phyloP scores from a whole-genome alignment of 1,140 invertebrate genomes.

The Octopus bimaculoides region DNA sequence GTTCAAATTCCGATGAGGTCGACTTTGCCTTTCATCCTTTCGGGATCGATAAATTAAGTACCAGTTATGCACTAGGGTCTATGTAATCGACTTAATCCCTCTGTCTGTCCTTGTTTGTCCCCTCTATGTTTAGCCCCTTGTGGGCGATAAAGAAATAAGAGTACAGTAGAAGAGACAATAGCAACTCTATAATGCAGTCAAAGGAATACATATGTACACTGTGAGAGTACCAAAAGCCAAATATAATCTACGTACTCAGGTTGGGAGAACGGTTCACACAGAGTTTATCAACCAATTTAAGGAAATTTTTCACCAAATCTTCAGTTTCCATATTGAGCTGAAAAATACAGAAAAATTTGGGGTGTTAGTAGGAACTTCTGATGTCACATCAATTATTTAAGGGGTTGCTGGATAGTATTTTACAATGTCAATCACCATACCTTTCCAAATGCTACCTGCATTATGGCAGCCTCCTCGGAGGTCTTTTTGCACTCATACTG shows the following conservation, averaged over 20 bases:
- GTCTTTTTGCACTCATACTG: conserved; percentile 25
- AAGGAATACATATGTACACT: too few species aligned
- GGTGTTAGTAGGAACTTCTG: not conserved
- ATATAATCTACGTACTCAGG: conserved; percentile 22
- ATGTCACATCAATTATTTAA: not conserved
- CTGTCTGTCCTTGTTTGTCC: too few species aligned
- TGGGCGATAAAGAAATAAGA: too few species aligned
- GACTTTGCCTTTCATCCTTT: too few species aligned
- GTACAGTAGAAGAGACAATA: too few species aligned
- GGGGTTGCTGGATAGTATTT: not conserved
- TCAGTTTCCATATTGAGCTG: conserved; percentile 34
- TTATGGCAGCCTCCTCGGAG: conserved; percentile 25
- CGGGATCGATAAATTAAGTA: too few species aligned
- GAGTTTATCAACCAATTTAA: conserved; percentile 23
- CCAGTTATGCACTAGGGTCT: too few species aligned
- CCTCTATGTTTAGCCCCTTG: too few species aligned
- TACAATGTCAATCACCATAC: conserved; percentile 21
- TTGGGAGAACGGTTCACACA: conserved; percentile 25
- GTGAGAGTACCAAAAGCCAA: conserved; percentile 2
- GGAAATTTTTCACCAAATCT: conserved; percentile 32
- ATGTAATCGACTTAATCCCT: too few species aligned
- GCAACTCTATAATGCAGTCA: too few species aligned
- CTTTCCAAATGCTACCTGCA: conserved; percentile 39
- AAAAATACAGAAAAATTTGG: conserved; percentile 9
- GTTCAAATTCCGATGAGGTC: too few species aligned